Conservation (phyloP, 2,888 invertebrate species). For the Hirtodrosophila alboralis region DNA sequence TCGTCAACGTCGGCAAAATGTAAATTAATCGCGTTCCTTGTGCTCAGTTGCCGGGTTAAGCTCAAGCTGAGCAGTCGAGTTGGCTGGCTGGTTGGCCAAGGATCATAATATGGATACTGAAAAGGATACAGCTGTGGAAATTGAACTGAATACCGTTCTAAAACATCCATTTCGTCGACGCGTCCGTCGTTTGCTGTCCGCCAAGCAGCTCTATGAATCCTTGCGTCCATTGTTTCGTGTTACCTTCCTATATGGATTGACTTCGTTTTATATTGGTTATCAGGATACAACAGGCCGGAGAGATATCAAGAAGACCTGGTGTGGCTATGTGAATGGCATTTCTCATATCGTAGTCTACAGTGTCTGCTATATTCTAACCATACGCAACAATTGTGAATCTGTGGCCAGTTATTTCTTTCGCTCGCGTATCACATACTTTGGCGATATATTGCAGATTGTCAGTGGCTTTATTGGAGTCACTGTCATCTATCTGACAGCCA, state of each 20-base stretch:
- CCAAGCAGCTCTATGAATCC: conserved; percentile 79
- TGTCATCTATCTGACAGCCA: conserved; percentile 79
- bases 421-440: conserved; percentile 80
- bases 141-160: conserved; percentile 23
- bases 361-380: conserved; percentile 75
- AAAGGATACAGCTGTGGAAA: conserved; percentile 36
- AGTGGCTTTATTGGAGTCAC: conserved; percentile 82
- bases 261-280: conserved; percentile 76
- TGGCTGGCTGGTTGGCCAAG: too few species aligned
- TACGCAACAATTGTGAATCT: conserved; percentile 81
- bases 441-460: conserved; percentile 81
- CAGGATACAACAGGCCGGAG: conserved; percentile 50
- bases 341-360: conserved; percentile 69
- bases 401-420: conserved; percentile 83
- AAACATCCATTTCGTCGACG: conserved; percentile 47
- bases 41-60: conserved; percentile 63
- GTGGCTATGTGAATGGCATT: conserved; percentile 79
- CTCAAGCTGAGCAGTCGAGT: conserved; percentile 51
- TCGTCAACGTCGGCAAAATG: conserved; percentile 32
- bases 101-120: conserved; percentile 43
- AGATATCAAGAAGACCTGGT: conserved; percentile 69
- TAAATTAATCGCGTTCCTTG: conserved; percentile 44
- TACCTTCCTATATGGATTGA: conserved; percentile 78
- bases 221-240: conserved; percentile 78
- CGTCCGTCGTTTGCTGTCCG: conserved; percentile 66